phyloP scores from a whole-genome alignment of 2,113 vertebrate genomes.

The Pelusios castaneus region DNA sequence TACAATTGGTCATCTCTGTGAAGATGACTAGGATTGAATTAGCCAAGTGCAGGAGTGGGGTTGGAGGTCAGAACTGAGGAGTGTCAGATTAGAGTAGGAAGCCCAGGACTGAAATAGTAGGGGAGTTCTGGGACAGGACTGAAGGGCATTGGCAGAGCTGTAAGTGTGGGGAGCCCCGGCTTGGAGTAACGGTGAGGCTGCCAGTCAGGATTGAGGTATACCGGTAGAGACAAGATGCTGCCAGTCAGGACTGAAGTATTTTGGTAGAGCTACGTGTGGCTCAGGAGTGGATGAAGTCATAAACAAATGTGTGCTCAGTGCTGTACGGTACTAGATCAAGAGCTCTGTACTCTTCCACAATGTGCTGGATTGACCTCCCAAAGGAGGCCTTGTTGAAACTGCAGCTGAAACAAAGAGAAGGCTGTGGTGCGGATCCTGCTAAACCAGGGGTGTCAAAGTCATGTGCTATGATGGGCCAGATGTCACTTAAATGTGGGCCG shows the following conservation, averaged over 20 bases:
- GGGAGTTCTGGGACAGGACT: accelerated
- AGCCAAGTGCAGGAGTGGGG: neutral
- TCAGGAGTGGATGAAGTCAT: neutral
- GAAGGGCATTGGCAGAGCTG: neutral
- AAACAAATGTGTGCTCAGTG: neutral
- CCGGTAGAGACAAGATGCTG: neutral
- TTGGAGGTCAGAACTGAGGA: neutral
- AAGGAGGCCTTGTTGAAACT: neutral
- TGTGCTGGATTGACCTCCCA: neutral
- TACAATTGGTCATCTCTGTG: accelerated
- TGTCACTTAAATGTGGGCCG: too few relatives aligned
- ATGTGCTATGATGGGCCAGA: too few relatives aligned
- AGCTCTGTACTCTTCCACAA: neutral
- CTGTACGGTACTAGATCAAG: accelerated
- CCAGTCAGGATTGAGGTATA: accelerated
- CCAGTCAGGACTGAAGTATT: neutral
- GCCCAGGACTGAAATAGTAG: neutral
- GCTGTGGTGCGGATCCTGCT: neutral
- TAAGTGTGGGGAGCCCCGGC: neutral
- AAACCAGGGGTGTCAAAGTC: too few relatives aligned
- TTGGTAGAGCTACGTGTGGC: neutral
- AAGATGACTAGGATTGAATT: neutral
- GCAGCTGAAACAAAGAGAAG: neutral
- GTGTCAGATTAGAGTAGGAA: accelerated
- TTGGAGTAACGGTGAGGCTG: accelerated